These are phyloP conservation scores for Torymus aiolomorphi DNA, from an alignment of 2,888 invertebrate species.

Conservation along the genomic window DNA sequence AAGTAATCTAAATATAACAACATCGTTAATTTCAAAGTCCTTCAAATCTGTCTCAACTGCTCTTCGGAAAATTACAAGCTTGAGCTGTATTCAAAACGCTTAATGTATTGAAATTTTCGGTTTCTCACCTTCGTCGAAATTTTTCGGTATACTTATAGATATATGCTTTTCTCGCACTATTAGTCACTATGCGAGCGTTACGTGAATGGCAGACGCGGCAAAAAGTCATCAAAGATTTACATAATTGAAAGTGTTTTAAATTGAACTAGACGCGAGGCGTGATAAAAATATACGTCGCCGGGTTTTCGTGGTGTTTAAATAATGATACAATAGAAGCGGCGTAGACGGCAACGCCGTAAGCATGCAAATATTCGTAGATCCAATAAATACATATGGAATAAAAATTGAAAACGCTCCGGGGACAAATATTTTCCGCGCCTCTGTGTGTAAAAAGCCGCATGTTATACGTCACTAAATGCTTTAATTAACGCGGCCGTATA, in stretches of 20 bases:
- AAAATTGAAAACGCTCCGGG: not conserved
- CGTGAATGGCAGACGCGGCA: not conserved
- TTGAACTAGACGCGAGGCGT: not conserved
- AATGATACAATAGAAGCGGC: conserved; percentile 12
- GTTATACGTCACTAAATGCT: conserved; percentile 17
- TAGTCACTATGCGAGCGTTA: not conserved
- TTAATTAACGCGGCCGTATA: conserved; percentile 12
- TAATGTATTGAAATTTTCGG: conserved; percentile 7
- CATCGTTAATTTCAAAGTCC: conserved; percentile 25
- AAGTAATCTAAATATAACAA: conserved; percentile 45
- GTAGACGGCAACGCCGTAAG: not conserved
- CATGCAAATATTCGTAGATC: conserved; percentile 9
- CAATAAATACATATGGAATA: not conserved
- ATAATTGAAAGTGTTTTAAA: conserved; percentile 8
- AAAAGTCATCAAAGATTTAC: not conserved
- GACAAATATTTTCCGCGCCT: no score
- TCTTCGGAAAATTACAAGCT: conserved; percentile 23
- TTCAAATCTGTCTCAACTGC: conserved; percentile 18
- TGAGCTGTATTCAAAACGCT: not conserved
- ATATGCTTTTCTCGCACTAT: no score
- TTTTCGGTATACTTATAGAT: no score
- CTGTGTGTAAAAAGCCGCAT: no score
- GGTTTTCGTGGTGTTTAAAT: not conserved
- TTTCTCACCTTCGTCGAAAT: not conserved
- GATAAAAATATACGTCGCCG: conserved; percentile 7